Evolutionary conservation across 2,113 vertebrate species (phyloP).

Genomic region (Pelmatolapia mariae): DNA sequence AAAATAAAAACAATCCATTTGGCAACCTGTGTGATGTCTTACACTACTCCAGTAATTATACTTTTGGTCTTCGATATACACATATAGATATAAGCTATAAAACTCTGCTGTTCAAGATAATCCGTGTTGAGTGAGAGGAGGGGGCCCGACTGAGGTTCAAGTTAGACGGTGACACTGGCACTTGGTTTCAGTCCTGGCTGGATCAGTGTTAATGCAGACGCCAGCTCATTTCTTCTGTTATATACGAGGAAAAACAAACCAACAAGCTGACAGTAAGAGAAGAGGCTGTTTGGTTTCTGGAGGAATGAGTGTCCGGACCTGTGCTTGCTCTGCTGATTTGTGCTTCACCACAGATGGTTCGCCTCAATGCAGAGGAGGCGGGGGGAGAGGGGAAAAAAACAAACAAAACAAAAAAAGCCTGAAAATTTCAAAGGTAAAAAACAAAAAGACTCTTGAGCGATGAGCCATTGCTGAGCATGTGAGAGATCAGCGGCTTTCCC

Average conservation of each 20-base stretch:
- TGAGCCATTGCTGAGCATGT: constrained; percentile 43
- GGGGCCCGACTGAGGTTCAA: constrained; percentile 60
- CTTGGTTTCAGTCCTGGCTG: neutral
- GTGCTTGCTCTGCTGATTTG: constrained; percentile 22
- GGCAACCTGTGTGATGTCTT: constrained; percentile 45
- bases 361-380: neutral
- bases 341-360: neutral
- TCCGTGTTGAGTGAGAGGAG: neutral
- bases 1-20: constrained; percentile 37
- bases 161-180: constrained; percentile 72
- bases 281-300: constrained; percentile 1
- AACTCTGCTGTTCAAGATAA: constrained; percentile 51
- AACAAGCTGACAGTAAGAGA: neutral
- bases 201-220: neutral
- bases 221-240: neutral
- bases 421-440: constrained; percentile 28
- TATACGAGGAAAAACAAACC: neutral
- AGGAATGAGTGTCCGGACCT: neutral
- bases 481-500: constrained; percentile 16
- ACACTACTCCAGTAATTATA: constrained; percentile 60
- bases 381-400: neutral
- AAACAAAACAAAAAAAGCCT: neutral
- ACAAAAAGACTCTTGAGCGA: neutral
- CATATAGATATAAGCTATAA: constrained; percentile 41
- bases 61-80: constrained; percentile 69